Evolutionary conservation across 2,888 invertebrate genomes (phyloP).

Genomic region (Lissocephala sabroskyi): DNA sequence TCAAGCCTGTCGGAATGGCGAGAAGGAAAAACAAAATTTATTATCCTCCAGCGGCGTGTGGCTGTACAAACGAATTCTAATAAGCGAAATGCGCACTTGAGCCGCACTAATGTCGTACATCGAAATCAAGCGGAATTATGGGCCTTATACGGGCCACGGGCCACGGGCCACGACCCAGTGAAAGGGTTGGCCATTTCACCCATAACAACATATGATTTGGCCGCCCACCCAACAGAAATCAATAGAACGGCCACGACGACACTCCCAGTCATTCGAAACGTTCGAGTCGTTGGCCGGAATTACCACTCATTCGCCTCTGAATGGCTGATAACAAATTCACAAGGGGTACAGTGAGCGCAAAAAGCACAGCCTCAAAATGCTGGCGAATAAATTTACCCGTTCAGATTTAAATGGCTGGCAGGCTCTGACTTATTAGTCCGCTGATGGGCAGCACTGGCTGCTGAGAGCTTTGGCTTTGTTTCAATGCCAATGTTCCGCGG

Average conservation of each 20-base stretch:
- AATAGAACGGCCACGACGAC: conserved; percentile 1
- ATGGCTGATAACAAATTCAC: too few species aligned
- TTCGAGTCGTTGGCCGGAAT: too few species aligned
- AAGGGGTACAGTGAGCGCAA: too few species aligned
- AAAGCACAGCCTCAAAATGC: neutral
- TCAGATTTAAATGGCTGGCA: too few species aligned
- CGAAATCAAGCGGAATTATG: conserved; percentile 52
- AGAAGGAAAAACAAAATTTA: conserved; percentile 39
- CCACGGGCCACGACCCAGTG: too few species aligned
- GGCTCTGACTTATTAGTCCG: too few species aligned
- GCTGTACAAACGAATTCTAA: conserved; percentile 56
- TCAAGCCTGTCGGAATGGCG: too few species aligned
- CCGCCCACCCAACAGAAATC: neutral
- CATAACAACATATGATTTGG: neutral
- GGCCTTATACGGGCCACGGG: conserved; percentile 33
- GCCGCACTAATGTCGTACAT: conserved; percentile 50
- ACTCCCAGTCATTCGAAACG: too few species aligned
- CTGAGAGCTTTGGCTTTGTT: too few species aligned
- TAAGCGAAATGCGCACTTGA: conserved; percentile 57
- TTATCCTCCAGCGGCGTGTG: conserved; percentile 53
- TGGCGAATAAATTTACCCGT: neutral
- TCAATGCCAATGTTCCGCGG: too few species aligned
- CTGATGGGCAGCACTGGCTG: too few species aligned
- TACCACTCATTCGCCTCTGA: too few species aligned
- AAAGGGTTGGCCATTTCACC: conserved; percentile 7